Percentiles rank a stretch among this genome's conserved stretches.
These are phyloP conservation scores for Bombus consobrinus DNA, from an alignment of 1,140 invertebrate species.

Conservation along the genomic window DNA sequence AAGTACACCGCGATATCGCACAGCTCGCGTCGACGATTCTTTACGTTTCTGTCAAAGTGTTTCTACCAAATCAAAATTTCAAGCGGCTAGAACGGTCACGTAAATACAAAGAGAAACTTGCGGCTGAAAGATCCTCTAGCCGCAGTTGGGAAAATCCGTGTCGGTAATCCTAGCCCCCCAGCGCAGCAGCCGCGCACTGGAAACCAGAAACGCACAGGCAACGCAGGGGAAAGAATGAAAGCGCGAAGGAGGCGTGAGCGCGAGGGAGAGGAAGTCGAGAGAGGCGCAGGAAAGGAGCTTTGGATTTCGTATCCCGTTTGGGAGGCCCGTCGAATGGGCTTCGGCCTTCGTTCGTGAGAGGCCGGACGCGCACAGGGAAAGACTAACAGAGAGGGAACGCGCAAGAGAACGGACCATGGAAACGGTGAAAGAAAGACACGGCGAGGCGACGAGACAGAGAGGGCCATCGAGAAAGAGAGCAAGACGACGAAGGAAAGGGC, in stretches of 20 bases:
- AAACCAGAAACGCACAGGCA: not conserved
- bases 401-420: constrained; percentile 65
- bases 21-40: no score
- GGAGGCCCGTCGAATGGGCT: constrained; percentile 71
- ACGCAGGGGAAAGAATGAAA: not conserved
- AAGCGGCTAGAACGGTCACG: not conserved
- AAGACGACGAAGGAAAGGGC: constrained; percentile 68
- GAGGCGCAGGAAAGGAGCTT: constrained; percentile 53
- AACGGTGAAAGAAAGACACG: not conserved
- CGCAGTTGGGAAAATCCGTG: not conserved
- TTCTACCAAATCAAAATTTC: not conserved
- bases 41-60: not conserved
- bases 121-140: not conserved
- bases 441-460: not conserved
- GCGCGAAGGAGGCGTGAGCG: not conserved
- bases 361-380: constrained; percentile 31
- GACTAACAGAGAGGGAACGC: constrained; percentile 24
- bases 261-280: constrained; percentile 60
- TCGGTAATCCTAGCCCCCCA: not conserved
- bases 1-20: no score
- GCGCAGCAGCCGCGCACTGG: not conserved
- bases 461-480: constrained; percentile 4
- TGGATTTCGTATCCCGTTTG: constrained; percentile 69
- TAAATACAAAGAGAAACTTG: not conserved
- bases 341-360: constrained; percentile 64